phyloP scores from a whole-genome alignment of 2,797 vertebrate genomes.

The Sphenopsis melanotis region DNA sequence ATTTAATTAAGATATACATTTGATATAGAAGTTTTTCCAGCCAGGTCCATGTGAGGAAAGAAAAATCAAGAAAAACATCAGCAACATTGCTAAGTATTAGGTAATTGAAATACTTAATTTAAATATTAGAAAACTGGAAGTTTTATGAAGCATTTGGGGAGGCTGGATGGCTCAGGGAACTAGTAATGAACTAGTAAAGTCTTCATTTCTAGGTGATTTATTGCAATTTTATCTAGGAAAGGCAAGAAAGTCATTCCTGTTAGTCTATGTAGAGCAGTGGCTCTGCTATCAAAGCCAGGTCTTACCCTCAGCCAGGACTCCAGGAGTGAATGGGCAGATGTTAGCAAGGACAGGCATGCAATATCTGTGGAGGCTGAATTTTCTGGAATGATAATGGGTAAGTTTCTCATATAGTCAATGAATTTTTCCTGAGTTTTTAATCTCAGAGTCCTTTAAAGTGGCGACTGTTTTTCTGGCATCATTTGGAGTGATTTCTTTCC shows the following conservation, averaged over 20 bases:
- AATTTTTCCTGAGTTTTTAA: not conserved
- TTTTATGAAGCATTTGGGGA: constrained; percentile 23
- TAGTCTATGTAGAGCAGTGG: not conserved
- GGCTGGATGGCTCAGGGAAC: not conserved
- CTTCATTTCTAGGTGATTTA: constrained; percentile 24
- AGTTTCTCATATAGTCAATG: not conserved
- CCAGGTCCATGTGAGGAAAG: not conserved
- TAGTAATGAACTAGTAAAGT: not conserved
- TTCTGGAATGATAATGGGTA: not conserved
- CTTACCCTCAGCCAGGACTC: not conserved
- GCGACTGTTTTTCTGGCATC: not conserved
- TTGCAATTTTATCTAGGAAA: not conserved
- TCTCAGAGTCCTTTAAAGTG: not conserved
- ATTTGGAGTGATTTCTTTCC: not conserved
- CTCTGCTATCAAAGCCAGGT: not conserved
- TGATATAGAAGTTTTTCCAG: constrained; percentile 19
- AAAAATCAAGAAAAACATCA: constrained; percentile 29
- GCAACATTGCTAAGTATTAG: not conserved
- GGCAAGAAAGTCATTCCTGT: not conserved
- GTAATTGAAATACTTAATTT: constrained; percentile 51
- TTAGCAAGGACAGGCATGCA: not conserved
- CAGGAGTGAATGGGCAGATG: not conserved
- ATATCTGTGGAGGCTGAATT: not conserved
- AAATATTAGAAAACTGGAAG: constrained; percentile 32
- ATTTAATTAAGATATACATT: constrained; percentile 61